These are phyloP conservation scores for Xanthia togata DNA, from an alignment of 2,888 invertebrate genomes.

Conservation along the genomic window DNA sequence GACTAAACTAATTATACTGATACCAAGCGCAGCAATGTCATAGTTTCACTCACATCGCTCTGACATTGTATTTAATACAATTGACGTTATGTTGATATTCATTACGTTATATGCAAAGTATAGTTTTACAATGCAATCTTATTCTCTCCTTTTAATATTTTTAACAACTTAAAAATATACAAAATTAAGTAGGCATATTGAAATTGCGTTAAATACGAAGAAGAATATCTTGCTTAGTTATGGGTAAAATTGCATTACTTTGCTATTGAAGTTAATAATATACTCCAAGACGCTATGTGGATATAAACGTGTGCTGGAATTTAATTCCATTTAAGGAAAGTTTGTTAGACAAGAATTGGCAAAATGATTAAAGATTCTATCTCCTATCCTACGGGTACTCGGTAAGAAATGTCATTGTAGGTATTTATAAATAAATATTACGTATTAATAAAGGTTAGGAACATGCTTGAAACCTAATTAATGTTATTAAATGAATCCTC, in stretches of 20 bases:
- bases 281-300: slow-evolving; percentile 52
- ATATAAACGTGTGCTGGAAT: slow-evolving; percentile 74
- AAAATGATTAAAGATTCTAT: slow-evolving; percentile 67
- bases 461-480: slow-evolving; percentile 72
- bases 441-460: slow-evolving; percentile 80
- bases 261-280: slow-evolving; percentile 51
- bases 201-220: slow-evolving; percentile 59
- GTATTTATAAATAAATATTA: slow-evolving; percentile 78
- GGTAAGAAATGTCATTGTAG: slow-evolving; percentile 69
- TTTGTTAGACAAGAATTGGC: slow-evolving; percentile 66
- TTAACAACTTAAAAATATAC: slow-evolving; percentile 85
- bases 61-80: slow-evolving; percentile 88
- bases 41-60: slow-evolving; percentile 77
- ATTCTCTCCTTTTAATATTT: slow-evolving; percentile 88
- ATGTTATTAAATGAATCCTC: slow-evolving; percentile 60
- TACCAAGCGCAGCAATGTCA: slow-evolving; percentile 74
- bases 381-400: slow-evolving; percentile 68
- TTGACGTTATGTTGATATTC: slow-evolving; percentile 80
- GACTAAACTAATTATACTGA: slow-evolving; percentile 59
- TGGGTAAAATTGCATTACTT: slow-evolving; percentile 54
- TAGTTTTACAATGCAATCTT: slow-evolving; percentile 88
- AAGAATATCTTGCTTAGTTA: slow-evolving; percentile 44
- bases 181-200: slow-evolving; percentile 67
- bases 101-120: slow-evolving; percentile 82
- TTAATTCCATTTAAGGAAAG: slow-evolving; percentile 77